Evolutionary conservation across 1,140 invertebrate genomes (phyloP), one percentile per base, ranked within the genome.

Genomic region (Drosophila ogumai): DNA sequence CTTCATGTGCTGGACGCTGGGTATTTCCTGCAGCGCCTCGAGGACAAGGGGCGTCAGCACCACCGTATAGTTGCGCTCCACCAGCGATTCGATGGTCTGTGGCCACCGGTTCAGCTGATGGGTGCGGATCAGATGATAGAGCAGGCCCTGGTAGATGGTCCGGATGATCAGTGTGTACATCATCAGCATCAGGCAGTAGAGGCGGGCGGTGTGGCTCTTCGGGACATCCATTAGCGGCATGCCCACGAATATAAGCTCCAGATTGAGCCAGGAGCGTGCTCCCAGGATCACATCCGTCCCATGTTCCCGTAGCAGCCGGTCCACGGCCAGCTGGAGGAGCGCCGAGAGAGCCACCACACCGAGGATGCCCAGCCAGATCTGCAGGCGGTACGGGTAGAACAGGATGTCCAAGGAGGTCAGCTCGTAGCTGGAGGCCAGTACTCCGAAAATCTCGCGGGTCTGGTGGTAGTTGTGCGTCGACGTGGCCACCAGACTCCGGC

Each of bases 91-190:
- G 10, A 91, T 88, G 22, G 59, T 63, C 40, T 82, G 85, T 1
- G 88, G 88, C 46, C 72, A 59, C 0, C 63, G 73, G 6, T 65
- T 75, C 7, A 85, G 50, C 46, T 85, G 69, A 13, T 91, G 90
- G 0, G 84, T 85, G 0, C 90, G 65, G 40, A 91, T 80, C 12
- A 91, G 54, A 19, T 91, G 87, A 8, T 79, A 91, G 0, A 91
- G 49, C 19, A 90, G 54, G 0, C 80, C 90, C 59, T 91, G 85
- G 38, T 91, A 91, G 4, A 77, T 71, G 19, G 90, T 88, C 28
- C 90, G 85, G 38, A 91, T 79, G 43, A 90, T 63, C 36, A 91
- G 49, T 0, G 90, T 75, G 63, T 77, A 79, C 28, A 87, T 32
- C 65, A 91, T 81, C 40, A 91, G 58, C 56, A 74, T 46, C 0